Conservation (phyloP, 2,797 vertebrate genomes). For the Scyliorhinus canicula region DNA sequence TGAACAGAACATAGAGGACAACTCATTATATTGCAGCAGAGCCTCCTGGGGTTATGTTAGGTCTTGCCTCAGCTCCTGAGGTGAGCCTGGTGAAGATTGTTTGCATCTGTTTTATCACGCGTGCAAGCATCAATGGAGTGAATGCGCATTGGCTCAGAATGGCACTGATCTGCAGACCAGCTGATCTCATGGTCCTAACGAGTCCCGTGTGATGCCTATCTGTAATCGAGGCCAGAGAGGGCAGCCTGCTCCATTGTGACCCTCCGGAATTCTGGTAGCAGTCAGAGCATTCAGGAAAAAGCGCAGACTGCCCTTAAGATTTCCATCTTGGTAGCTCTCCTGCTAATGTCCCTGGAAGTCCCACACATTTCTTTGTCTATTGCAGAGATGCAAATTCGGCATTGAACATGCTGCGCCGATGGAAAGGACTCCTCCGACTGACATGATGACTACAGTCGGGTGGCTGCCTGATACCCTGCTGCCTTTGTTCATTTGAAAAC, state of each 20-base stretch:
- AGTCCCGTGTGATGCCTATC: not conserved
- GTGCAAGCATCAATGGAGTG: not conserved
- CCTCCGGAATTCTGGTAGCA: not conserved
- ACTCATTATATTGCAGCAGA: not conserved
- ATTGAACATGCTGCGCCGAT: not conserved
- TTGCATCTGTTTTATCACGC: not conserved
- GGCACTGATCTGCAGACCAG: not conserved
- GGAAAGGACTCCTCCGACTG: not conserved
- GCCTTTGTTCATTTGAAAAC: not conserved
- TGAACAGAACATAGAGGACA: not conserved
- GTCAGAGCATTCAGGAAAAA: too few species aligned
- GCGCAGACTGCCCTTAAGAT: not conserved
- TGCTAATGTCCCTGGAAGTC: not conserved
- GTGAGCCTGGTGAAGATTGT: not conserved
- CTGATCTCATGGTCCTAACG: not conserved
- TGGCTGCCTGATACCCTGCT: not conserved
- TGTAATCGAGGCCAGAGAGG: not conserved
- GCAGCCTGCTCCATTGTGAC: not conserved
- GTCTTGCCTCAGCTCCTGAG: not conserved
- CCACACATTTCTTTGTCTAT: not conserved
- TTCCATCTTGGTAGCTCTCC: not conserved
- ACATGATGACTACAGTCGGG: not conserved
- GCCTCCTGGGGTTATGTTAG: not conserved
- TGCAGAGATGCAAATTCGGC: not conserved
- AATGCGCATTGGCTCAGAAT: not conserved